These are phyloP conservation scores for Rafetus swinhoei DNA, from an alignment of 2,113 vertebrate genomes.

Conservation along the genomic window DNA sequence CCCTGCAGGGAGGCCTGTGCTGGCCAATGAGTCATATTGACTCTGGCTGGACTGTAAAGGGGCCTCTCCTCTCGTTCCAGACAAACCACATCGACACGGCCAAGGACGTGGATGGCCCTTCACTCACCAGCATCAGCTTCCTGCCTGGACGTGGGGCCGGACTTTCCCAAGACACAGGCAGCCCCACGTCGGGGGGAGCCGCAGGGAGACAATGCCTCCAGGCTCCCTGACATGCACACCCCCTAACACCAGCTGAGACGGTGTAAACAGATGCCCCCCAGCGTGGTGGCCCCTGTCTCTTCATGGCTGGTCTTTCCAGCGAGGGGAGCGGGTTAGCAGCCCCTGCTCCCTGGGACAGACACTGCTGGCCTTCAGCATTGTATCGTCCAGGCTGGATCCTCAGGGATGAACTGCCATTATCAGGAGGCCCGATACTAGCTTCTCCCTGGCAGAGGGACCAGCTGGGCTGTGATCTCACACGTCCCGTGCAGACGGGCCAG, in stretches of 20 bases:
- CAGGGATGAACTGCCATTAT: background rate
- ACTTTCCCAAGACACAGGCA: conserved; percentile 42
- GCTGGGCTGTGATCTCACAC: background rate
- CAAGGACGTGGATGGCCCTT: conserved; percentile 2
- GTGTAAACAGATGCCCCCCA: background rate
- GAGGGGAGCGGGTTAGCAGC: background rate
- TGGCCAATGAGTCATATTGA: conserved; percentile 72
- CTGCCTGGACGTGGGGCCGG: background rate
- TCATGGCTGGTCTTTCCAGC: conserved; percentile 23
- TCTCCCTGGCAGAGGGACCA: background rate
- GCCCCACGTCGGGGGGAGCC: conserved; percentile 38
- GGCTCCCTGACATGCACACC: conserved; percentile 32
- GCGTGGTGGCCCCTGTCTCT: background rate
- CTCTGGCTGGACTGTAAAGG: conserved; percentile 66
- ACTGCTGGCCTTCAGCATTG: background rate
- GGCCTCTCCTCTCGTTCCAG: conserved; percentile 57
- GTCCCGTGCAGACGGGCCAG: background rate
- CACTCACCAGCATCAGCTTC: background rate
- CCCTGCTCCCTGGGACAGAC: background rate
- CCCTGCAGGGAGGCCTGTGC: conserved; percentile 65
- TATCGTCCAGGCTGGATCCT: background rate
- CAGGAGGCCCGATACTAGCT: background rate
- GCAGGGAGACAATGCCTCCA: conserved; percentile 36
- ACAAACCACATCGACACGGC: conserved; percentile 64
- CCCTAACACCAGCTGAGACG: background rate